Conservation (phyloP, 2,113 vertebrate species). For the Pristiophorus japonicus region DNA sequence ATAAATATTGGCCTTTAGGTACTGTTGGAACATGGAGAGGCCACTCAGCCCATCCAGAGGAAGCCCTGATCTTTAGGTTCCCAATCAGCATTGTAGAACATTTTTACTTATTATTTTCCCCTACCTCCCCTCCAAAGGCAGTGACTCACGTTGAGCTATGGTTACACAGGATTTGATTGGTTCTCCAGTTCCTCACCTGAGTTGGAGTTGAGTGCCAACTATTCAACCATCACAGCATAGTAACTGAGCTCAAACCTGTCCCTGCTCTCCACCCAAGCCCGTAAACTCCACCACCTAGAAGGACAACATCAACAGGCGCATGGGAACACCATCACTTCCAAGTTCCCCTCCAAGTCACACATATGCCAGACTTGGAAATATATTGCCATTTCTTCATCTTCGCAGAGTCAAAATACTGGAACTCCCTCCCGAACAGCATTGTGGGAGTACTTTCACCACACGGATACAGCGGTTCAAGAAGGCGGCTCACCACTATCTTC, state of each 20-base stretch:
- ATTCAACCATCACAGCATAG: not conserved
- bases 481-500: not conserved
- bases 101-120: not conserved
- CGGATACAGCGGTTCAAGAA: not conserved
- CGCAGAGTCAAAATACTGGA: too few relatives aligned
- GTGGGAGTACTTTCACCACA: not conserved
- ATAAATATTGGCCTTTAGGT: not conserved
- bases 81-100: not conserved
- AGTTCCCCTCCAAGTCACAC: not conserved
- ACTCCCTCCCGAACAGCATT: not conserved
- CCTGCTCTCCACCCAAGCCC: not conserved
- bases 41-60: not conserved
- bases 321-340: not conserved
- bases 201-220: not conserved
- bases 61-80: not conserved
- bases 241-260: not conserved
- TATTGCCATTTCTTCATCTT: not conserved
- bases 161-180: not conserved
- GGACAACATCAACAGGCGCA: not conserved
- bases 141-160: not conserved
- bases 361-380: not conserved
- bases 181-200: not conserved
- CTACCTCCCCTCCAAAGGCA: not conserved
- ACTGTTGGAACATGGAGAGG: not conserved
- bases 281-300: not conserved